Base-by-base conservation (phyloP, 2,888 invertebrate species). In the Sarcophaga carnaria region DNA sequence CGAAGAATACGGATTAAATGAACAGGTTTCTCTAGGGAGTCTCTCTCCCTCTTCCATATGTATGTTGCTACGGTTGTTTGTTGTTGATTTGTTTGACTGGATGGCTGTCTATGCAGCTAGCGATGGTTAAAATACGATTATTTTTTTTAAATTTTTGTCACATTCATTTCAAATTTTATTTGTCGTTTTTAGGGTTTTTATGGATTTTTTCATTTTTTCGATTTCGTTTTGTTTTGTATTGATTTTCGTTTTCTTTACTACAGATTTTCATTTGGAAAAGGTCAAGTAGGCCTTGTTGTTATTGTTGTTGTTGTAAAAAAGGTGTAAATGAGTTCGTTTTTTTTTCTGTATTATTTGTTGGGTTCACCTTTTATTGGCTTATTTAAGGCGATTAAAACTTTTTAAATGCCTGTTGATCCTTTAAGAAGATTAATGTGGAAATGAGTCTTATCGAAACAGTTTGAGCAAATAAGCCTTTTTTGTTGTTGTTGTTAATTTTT, bases 11-110 rank as follows among this genome's bases (percentile, higher is more conserved):
- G 22, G n/a, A 67, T 20, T 67, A 71, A 63, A 70, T 45, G 80
- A 84, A 84, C 87, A 84, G 83, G 87, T 87, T 87, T 81, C 81
- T 63, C 84, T 62, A 37, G 87, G 81, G 87, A 87, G 75, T 62
- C 75, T 78, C 80, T 20, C 45, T 37, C n/a, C 63, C 20, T 49
- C 67, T 37, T 37, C 2, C 8, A 10, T 37, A 37, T 22, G 22
- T 22, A 1, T 37, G 8, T 3, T 10, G 37, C 37, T 37, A 37
- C 37, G 10, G 2, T 10, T 37, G 37, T 37, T 37, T 67, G 49
- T 81, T 62, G 83, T 80, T 71, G 70, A 70, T 79, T 76, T 80
- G 80, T 87, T 78, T 86, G 80, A 22, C 12, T 81, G 20, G 3
- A 17, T 64, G 12, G 25, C 69, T 69, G 20, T 64, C 54, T 49